Percentiles rank a stretch among this genome's conserved stretches.
These are phyloP conservation scores for Enhydra lutris DNA, from an alignment of 2,113 vertebrate species.

Conservation along the genomic window DNA sequence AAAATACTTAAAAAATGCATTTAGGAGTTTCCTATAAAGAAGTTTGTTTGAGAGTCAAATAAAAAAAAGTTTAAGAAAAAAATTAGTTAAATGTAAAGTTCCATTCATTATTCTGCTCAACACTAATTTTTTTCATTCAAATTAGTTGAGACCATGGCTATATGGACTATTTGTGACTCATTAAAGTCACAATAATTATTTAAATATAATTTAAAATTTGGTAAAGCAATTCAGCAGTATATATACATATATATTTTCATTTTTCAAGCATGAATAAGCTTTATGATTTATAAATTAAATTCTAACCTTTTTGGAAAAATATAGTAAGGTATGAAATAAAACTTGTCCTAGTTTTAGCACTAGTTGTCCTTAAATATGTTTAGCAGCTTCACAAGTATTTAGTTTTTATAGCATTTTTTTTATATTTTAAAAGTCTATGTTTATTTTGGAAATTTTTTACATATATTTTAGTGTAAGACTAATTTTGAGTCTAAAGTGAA, in stretches of 20 bases:
- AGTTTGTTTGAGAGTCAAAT: background rate
- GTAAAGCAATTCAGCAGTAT: background rate
- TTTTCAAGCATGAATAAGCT: background rate
- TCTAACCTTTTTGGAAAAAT: background rate
- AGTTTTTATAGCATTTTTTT: background rate
- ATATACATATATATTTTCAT: background rate
- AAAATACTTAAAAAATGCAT: background rate
- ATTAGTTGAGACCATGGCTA: background rate
- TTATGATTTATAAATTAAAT: background rate
- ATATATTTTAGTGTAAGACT: constrained; percentile 4
- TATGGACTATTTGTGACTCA: background rate
- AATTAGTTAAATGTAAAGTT: background rate
- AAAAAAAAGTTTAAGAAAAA: background rate
- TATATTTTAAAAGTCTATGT: background rate
- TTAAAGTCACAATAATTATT: background rate
- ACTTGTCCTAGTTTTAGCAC: background rate
- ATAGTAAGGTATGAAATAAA: background rate
- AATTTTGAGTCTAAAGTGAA: background rate
- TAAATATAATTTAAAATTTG: background rate
- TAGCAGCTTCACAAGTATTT: background rate
- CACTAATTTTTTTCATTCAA: background rate
- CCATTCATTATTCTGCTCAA: background rate
- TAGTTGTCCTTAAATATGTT: background rate
- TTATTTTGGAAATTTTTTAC: background rate
- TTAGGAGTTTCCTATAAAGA: background rate